These are phyloP conservation scores for Zoanthus sansibaricus DNA, from an alignment of 92 coral and sea anemone genomes.

Conservation along the genomic window DNA sequence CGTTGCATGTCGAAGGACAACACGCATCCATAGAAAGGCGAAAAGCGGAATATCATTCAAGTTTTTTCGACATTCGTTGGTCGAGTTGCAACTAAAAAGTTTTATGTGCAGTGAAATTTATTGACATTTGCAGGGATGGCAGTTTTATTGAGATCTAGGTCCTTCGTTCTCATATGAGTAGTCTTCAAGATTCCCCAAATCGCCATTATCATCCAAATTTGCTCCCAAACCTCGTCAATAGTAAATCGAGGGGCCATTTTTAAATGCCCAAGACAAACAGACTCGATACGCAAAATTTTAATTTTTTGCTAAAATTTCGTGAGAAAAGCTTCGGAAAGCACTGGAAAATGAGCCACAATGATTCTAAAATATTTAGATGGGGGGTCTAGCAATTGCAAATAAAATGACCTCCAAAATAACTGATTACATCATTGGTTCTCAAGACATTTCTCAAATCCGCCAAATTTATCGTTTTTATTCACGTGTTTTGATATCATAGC, in stretches of 20 bases:
- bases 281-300: slow-evolving; percentile 7
- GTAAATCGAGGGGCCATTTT: slow-evolving; percentile 6
- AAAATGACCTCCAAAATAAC: slow-evolving; percentile 12
- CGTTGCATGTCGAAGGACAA: too few relatives aligned
- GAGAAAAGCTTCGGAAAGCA: slow-evolving; percentile 6
- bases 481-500: too few relatives aligned
- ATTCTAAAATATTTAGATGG: neutral
- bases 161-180: neutral
- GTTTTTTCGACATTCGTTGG: too few relatives aligned
- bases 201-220: neutral
- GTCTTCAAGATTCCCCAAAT: slow-evolving; percentile 7
- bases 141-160: too few relatives aligned
- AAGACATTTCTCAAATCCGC: slow-evolving; percentile 7
- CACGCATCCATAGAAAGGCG: too few relatives aligned
- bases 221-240: slow-evolving; percentile 22
- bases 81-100: too few relatives aligned
- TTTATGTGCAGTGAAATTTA: too few relatives aligned
- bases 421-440: slow-evolving; percentile 24
- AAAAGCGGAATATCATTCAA: too few relatives aligned
- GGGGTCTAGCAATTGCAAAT: neutral
- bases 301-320: neutral
- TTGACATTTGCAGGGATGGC: too few relatives aligned
- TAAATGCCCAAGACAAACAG: slow-evolving; percentile 20
- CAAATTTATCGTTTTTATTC: too few relatives aligned
- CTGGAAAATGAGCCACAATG: neutral